A percentile compares a stretch with the other conserved stretches of the same genome.
phyloP scores from a whole-genome alignment of 2,113 vertebrate species.

The Hydrolagus affinis region DNA sequence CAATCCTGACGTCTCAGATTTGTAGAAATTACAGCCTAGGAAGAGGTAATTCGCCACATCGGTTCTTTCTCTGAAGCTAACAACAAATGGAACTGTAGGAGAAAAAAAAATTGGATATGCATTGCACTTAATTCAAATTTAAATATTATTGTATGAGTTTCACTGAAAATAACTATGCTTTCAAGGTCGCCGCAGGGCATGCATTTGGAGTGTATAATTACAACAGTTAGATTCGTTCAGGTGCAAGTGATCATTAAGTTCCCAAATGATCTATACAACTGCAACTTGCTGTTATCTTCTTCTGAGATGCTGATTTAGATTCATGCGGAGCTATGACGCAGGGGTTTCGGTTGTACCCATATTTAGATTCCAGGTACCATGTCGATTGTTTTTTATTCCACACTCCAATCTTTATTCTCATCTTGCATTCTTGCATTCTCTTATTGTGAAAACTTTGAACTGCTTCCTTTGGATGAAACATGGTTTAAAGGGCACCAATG shows the following conservation, averaged over 20 bases:
- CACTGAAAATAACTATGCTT: not conserved
- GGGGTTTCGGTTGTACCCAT: not conserved
- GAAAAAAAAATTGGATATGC: too few species aligned
- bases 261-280: not conserved
- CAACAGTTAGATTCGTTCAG: not conserved
- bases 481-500: not conserved
- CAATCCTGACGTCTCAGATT: too few species aligned
- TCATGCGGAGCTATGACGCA: not conserved
- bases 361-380: too few species aligned
- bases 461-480: not conserved
- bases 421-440: not conserved
- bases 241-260: not conserved
- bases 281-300: not conserved
- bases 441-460: not conserved
- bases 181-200: not conserved
- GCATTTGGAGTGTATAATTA: not conserved
- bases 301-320: not conserved
- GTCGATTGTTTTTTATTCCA: not conserved
- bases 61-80: too few species aligned
- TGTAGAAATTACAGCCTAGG: too few species aligned
- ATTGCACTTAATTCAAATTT: not conserved
- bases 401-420: not conserved
- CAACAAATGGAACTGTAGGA: too few species aligned
- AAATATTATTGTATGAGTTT: not conserved
- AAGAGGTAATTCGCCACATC: too few species aligned